Evolutionary conservation across 2,888 invertebrate genomes (phyloP), one percentile per base, ranked within the genome.

Genomic region (Noctua janthe): DNA sequence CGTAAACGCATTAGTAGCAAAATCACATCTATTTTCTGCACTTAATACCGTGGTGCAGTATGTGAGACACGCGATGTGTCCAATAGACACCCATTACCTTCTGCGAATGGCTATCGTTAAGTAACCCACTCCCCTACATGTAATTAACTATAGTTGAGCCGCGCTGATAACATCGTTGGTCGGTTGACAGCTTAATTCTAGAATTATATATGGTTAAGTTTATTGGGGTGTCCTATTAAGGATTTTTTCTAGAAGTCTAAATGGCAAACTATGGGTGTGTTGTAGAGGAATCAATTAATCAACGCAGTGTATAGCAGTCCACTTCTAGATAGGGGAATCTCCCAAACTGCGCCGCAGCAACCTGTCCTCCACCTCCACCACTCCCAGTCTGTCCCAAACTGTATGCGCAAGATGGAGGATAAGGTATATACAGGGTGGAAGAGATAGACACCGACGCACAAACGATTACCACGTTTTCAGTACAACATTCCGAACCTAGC

Each of bases 1-100:
- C 47, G 69, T 59, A 23, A 71, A 47, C 62, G 23, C 49, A 74
- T 67, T 71, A 56, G 54, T 56, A 64, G 49, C 62, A 72, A 85
- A 85, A 85, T 85, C 83, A 85, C 71, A 81, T 56, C 5, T 62
- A 75, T 72, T 73, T 73, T 86, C 59, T 82, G 59, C 62, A 66
- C 56, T 59, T 59, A n/a, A 59, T 66, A 62, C 11, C n/a, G 3
- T 7, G 23, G 54, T 66, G 23, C 49, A 51, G n/a, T 62, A 23
- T 71, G 62, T 35, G 54, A 73, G 59, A 80, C 86, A 83, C 86
- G 86, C 76, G 76, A 83, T 70, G 54, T 59, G 39, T 71, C 69
- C 71, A 39, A 73, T 73, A 82, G 76, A 72, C 67, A 85, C 35
- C 56, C 62, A 76, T 73, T 73, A 66, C 56, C 20, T 73, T 64